Evolutionary conservation across 2,888 invertebrate genomes (phyloP).

Genomic region (Dryococelus australis): DNA sequence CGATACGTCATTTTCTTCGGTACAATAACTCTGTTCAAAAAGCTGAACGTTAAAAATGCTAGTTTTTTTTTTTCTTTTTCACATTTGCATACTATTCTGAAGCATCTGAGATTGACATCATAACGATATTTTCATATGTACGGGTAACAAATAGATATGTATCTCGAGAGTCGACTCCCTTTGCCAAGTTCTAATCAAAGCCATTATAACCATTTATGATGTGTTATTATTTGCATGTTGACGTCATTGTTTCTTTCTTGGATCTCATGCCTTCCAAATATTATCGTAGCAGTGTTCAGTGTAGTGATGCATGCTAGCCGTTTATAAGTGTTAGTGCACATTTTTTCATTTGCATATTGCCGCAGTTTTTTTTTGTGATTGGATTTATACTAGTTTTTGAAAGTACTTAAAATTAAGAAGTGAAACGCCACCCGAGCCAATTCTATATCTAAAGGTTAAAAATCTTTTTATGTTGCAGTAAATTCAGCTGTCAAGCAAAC

Average conservation of each 20-base stretch:
- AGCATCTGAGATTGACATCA: no score
- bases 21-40: no score
- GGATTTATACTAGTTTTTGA: constrained; percentile 17
- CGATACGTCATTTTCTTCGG: no score
- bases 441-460: background rate
- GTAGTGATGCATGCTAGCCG: constrained; percentile 16
- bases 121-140: no score
- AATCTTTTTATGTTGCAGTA: background rate
- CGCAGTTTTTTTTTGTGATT: constrained; percentile 23
- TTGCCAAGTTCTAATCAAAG: no score
- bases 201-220: background rate
- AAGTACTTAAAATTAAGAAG: background rate
- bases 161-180: no score
- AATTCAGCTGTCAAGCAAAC: constrained; percentile 16
- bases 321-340: constrained; percentile 27
- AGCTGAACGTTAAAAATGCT: no score
- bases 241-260: background rate
- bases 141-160: no score
- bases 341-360: constrained; percentile 20
- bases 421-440: constrained; percentile 7
- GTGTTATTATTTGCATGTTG: background rate
- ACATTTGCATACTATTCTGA: no score
- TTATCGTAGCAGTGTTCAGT: constrained; percentile 8
- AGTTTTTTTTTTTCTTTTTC: no score
- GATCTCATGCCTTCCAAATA: background rate